A percentile compares a stretch with the other conserved stretches of the same genome.
Conservation (phyloP, 2,888 invertebrate genomes). For the Cheilosia pagana region DNA sequence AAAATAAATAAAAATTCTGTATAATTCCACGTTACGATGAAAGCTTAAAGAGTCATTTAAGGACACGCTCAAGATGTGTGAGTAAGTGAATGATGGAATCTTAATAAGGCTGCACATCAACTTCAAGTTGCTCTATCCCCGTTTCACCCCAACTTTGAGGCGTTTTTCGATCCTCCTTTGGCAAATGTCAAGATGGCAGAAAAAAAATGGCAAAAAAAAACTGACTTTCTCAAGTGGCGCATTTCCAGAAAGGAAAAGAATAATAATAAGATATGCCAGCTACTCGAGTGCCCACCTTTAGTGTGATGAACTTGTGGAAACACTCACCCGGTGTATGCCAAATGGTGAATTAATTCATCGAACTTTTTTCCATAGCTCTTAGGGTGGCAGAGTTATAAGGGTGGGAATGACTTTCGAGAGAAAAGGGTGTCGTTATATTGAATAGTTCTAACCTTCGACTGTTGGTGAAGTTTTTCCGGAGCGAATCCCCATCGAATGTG, state of each 20-base stretch:
- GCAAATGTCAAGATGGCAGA: constrained; percentile 40
- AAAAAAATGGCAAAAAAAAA: constrained; percentile 10
- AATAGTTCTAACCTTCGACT: no score
- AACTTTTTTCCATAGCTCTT: constrained; percentile 4
- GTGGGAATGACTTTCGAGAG: neutral
- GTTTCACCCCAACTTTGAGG: constrained; percentile 16
- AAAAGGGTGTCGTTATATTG: neutral
- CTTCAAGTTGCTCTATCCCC: constrained; percentile 35
- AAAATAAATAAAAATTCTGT: constrained; percentile 14
- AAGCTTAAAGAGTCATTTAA: constrained; percentile 63
- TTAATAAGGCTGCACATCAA: constrained; percentile 49
- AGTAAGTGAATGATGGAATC: constrained; percentile 62
- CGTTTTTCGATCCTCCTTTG: constrained; percentile 1
- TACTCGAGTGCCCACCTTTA: constrained; percentile 42
- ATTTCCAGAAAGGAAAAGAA: constrained; percentile 18
- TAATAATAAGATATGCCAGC: constrained; percentile 59
- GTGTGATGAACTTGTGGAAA: constrained; percentile 56
- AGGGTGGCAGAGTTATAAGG: neutral
- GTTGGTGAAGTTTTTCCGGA: no score
- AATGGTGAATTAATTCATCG: constrained; percentile 61
- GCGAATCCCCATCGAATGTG: no score
- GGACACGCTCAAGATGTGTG: constrained; percentile 56
- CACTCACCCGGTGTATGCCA: constrained; percentile 33
- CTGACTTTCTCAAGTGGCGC: constrained; percentile 61
- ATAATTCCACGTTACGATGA: constrained; percentile 43